Base-by-base conservation (phyloP, 2,888 invertebrate genomes). In the Penaeus monodon region DNA sequence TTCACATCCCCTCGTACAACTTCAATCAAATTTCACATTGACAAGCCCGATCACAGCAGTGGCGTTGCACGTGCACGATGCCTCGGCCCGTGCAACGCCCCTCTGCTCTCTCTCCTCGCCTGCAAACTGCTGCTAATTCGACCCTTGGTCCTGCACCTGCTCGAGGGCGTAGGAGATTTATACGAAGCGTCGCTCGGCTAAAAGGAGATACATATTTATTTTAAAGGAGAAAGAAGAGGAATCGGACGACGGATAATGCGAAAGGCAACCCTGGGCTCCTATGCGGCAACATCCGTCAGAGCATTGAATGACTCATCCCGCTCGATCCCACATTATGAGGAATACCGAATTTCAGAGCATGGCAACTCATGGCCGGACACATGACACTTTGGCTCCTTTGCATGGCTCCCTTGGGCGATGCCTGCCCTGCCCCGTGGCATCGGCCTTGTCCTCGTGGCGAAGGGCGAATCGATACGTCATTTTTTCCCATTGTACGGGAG, bases 281-380 rank as follows among this genome's bases (percentile, higher is more conserved):
- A 44, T 57, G 81, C 44, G 74, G 65, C 74, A 81, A 81, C 85
- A 65, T 76, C 79, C 76, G 85, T 86, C 76, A 81, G 57, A 33
- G 79, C 65, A 74, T 49, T 24, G 80, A 85, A 81, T 85, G 85
- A 85, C 73, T 85, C 85, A 81, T 65, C 81, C 73, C 66, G 20
- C 44, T 68, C 70, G 85, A 57, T 64, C 82, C 73, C 49, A 68
- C 49, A 38, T 64, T 81, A 86, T 86, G 65, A 49, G 57, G 44
- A 38, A 85, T 38, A 57, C 49, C 57, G 70, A 73, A 81, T 66
- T 86, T 77, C 76, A 44, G 74, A 79, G 64, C 74, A 64, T 81
- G 85, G 85, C 85, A 86, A 86, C 85, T 81, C 73, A 76, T 27
- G 49, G 29, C 63, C 73, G 81, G 44, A 77, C 85, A 86, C 66